Conservation (phyloP, 1,140 invertebrate species). For the Diplogasteroides magnus region DNA sequence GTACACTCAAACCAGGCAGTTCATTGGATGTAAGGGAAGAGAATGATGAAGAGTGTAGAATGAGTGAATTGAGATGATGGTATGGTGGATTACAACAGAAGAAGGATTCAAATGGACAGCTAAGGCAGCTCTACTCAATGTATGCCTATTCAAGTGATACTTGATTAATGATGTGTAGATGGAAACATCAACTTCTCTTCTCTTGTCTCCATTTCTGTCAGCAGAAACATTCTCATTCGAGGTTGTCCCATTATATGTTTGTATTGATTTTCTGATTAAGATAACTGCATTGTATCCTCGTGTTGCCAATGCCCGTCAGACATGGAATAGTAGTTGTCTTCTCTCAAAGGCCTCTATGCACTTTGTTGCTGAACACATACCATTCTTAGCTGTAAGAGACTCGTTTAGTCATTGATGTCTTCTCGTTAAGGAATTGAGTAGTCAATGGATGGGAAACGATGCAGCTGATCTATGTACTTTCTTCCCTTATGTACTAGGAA, state of each 20-base stretch:
- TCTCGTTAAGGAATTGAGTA: slow-evolving; percentile 69
- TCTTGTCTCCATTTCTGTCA: background rate
- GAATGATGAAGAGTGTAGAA: background rate
- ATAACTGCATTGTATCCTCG: slow-evolving; percentile 32
- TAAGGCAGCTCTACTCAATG: slow-evolving; percentile 18
- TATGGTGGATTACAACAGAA: slow-evolving; percentile 48
- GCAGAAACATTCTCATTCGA: background rate
- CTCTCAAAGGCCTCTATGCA: slow-evolving; percentile 57
- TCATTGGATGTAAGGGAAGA: slow-evolving; percentile 37
- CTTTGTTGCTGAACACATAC: slow-evolving; percentile 60
- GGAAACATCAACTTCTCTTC: background rate
- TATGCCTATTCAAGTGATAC: background rate
- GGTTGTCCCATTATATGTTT: slow-evolving; percentile 42
- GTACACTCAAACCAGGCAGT: slow-evolving; percentile 43
- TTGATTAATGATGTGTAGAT: background rate
- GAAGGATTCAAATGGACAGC: slow-evolving; percentile 40
- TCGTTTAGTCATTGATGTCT: slow-evolving; percentile 1
- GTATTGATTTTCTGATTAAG: slow-evolving; percentile 40
- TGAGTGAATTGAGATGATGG: slow-evolving; percentile 31
- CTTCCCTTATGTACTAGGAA: slow-evolving; percentile 92
- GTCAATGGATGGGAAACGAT: slow-evolving; percentile 85
- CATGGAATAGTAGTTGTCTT: slow-evolving; percentile 58
- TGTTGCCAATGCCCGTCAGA: slow-evolving; percentile 60
- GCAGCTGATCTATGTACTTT: slow-evolving; percentile 85
- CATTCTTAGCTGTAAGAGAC: slow-evolving; percentile 55